A percentile compares a stretch with the other conserved stretches of the same genome.
Conservation (phyloP, 2,797 vertebrate genomes). For the Hybognathus amarus region DNA sequence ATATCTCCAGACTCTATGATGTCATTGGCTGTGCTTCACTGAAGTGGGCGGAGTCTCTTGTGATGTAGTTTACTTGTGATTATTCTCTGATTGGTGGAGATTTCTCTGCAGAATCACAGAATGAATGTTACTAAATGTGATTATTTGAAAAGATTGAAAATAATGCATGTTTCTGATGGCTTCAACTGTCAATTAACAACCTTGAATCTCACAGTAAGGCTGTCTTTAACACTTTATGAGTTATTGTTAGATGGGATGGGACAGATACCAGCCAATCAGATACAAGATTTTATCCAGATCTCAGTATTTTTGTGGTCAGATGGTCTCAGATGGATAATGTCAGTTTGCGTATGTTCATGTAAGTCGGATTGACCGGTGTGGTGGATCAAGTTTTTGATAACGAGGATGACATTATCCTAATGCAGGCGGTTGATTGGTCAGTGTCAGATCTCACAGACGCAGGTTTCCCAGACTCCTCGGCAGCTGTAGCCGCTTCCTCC, state of each 20-base stretch:
- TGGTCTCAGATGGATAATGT: background rate
- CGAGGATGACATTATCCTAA: background rate
- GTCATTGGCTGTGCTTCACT: too few relatives aligned
- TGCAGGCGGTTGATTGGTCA: slow-evolving; percentile 27
- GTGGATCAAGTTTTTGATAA: background rate
- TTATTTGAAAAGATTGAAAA: background rate
- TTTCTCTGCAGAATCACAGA: background rate
- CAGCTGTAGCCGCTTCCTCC: slow-evolving; percentile 77
- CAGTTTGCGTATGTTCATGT: background rate
- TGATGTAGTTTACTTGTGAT: background rate
- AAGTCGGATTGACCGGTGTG: background rate
- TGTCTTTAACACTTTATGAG: background rate
- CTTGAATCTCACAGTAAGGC: background rate
- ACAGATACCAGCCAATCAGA: background rate
- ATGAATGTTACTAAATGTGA: background rate
- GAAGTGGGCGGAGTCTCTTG: too few relatives aligned
- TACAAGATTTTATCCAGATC: background rate
- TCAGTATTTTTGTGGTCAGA: background rate
- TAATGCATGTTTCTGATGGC: background rate
- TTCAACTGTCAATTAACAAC: background rate
- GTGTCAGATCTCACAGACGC: slow-evolving; percentile 32
- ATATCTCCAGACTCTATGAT: too few relatives aligned
- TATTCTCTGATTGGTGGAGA: background rate
- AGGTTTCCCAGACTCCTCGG: slow-evolving; percentile 63
- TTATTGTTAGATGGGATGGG: background rate